A percentile compares a stretch with the other conserved stretches of the same genome.
Evolutionary conservation across 2,113 vertebrate species (phyloP).

Genomic region (Mesembrinibis cayennensis): DNA sequence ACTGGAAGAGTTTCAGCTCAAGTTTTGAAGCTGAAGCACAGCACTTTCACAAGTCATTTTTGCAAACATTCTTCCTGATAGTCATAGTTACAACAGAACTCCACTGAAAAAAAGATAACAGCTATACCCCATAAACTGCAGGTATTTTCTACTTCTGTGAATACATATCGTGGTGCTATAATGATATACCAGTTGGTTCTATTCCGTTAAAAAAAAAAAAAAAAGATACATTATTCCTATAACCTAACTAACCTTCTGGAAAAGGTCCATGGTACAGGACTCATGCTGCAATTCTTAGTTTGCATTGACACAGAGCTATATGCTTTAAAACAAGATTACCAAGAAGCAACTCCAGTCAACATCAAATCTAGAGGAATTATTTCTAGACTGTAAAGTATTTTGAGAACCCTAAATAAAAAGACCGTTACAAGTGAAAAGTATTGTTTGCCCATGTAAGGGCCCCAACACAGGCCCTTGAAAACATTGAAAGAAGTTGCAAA

Average conservation of each 20-base stretch:
- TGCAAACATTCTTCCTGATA: not conserved
- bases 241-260: not conserved
- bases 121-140: not conserved
- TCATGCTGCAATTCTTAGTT: not conserved
- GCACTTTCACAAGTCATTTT: not conserved
- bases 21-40: not conserved
- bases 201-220: not conserved
- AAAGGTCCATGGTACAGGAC: not conserved
- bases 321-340: not conserved
- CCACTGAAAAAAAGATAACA: not conserved
- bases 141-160: not conserved
- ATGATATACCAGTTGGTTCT: not conserved
- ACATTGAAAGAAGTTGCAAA: rapidly evolving
- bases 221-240: not conserved
- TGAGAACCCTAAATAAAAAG: not conserved
- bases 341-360: not conserved
- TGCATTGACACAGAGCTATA: not conserved
- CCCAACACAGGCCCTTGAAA: not conserved
- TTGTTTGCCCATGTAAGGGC: not conserved
- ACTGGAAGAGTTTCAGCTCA: not conserved
- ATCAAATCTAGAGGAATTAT: not conserved
- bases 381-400: not conserved
- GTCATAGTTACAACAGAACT: not conserved
- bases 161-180: not conserved
- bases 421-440: not conserved